These are phyloP conservation scores for Microhierax caerulescens DNA, from an alignment of 2,797 vertebrate genomes.

Conservation along the genomic window DNA sequence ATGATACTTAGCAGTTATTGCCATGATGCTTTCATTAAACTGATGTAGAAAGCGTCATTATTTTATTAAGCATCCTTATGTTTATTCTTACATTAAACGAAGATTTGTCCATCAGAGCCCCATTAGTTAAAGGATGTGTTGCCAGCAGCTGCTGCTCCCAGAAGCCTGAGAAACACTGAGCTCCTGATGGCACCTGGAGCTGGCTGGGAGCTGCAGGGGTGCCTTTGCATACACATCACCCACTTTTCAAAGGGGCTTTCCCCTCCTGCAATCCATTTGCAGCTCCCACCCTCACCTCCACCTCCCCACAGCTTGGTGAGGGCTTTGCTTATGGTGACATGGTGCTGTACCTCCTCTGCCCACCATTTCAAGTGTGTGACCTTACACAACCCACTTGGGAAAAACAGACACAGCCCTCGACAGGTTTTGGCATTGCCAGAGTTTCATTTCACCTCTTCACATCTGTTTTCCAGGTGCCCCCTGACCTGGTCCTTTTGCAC, in stretches of 20 bases:
- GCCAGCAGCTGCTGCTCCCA: not conserved
- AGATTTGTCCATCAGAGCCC: not conserved
- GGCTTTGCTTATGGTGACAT: accelerated
- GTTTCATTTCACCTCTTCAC: not conserved
- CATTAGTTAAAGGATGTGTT: not conserved
- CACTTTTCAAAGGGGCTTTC: not conserved
- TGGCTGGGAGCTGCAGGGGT: not conserved
- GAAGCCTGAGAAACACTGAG: accelerated
- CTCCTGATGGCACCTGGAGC: not conserved
- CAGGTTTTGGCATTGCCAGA: not conserved
- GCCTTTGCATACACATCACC: accelerated
- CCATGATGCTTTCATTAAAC: conserved; percentile 27
- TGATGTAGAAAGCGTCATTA: not conserved
- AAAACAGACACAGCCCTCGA: not conserved
- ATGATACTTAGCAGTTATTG: not conserved
- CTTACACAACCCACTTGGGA: accelerated
- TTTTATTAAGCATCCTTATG: conserved; percentile 25
- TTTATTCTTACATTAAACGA: conserved; percentile 9
- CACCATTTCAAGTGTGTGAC: accelerated
- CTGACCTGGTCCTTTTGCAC: conserved; percentile 63
- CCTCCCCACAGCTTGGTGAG: accelerated
- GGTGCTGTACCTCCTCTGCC: not conserved
- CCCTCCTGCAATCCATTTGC: not conserved
- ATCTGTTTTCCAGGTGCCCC: conserved; percentile 62
- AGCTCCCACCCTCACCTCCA: not conserved